A percentile compares a stretch with the other conserved stretches of the same genome.
Evolutionary conservation across 2,113 vertebrate species (phyloP).

Genomic region (Gambusia affinis): DNA sequence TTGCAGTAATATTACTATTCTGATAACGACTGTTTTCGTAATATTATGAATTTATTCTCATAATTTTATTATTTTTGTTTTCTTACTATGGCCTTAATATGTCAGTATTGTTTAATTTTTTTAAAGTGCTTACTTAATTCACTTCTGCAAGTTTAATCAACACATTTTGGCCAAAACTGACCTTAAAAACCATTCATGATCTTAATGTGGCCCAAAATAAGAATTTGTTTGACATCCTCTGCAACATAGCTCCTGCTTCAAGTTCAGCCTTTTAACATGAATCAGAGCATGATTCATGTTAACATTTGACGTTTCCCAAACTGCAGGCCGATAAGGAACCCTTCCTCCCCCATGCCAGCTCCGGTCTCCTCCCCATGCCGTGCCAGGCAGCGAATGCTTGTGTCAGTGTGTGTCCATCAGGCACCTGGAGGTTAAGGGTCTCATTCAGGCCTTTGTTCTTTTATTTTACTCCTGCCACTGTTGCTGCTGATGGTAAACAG

Average conservation of each 20-base stretch:
- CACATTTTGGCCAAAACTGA: too few relatives aligned
- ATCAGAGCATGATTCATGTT: slow-evolving; percentile 44
- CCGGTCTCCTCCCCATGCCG: slow-evolving; percentile 23
- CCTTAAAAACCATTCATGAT: too few relatives aligned
- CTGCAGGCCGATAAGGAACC: slow-evolving; percentile 64
- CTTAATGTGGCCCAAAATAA: too few relatives aligned
- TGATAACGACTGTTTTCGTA: too few relatives aligned
- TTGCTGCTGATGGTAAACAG: slow-evolving; percentile 57
- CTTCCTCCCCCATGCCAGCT: slow-evolving; percentile 46
- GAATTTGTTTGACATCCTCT: too few relatives aligned
- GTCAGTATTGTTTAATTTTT: too few relatives aligned
- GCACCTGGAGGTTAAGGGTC: slow-evolving; percentile 31
- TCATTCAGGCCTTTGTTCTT: slow-evolving; percentile 58
- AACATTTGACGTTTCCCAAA: slow-evolving; percentile 52
- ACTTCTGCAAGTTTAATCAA: too few relatives aligned
- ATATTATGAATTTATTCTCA: too few relatives aligned
- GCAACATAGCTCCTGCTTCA: slow-evolving; percentile 23
- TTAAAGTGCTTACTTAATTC: too few relatives aligned
- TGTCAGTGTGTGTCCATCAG: slow-evolving; percentile 11
- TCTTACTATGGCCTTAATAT: too few relatives aligned
- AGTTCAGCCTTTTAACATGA: slow-evolving; percentile 58
- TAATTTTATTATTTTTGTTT: too few relatives aligned
- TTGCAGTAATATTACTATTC: too few relatives aligned
- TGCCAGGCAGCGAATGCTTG: slow-evolving; percentile 30
- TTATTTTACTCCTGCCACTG: slow-evolving; percentile 20